Conservation (phyloP, 2,113 vertebrate species). For the Nyctibius bracteatus region DNA sequence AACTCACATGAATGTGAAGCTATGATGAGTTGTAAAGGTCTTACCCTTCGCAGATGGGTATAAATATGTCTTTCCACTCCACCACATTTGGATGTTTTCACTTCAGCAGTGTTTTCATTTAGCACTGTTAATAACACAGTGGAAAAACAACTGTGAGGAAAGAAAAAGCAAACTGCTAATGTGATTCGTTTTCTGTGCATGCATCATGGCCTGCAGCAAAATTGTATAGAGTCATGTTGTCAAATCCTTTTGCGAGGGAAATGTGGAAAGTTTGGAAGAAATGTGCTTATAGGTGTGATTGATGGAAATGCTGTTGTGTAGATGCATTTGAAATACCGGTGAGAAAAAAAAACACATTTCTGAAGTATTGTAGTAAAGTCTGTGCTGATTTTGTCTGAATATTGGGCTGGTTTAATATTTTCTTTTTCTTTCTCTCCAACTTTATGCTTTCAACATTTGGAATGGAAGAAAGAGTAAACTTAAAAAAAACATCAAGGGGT, state of each 20-base stretch:
- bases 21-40: background rate
- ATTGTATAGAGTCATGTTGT: background rate
- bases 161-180: background rate
- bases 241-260: background rate
- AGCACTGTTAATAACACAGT: background rate
- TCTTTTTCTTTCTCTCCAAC: background rate
- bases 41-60: background rate
- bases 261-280: background rate
- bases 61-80: background rate
- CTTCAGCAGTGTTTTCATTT: background rate
- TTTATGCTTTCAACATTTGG: background rate
- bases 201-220: background rate
- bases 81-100: background rate
- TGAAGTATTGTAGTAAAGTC: background rate
- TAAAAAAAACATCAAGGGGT: background rate
- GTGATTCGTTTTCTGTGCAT: background rate
- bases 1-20: background rate
- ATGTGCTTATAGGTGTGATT: background rate
- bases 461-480: conserved; percentile 11
- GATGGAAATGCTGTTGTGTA: background rate
- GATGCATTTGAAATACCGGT: background rate
- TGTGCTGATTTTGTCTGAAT: background rate
- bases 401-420: background rate
- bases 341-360: background rate
- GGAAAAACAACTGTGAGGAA: background rate